Evolutionary conservation across 2,113 vertebrate species (phyloP), one percentile per base, ranked within the genome.

Genomic region (Eonycteris spelaea): DNA sequence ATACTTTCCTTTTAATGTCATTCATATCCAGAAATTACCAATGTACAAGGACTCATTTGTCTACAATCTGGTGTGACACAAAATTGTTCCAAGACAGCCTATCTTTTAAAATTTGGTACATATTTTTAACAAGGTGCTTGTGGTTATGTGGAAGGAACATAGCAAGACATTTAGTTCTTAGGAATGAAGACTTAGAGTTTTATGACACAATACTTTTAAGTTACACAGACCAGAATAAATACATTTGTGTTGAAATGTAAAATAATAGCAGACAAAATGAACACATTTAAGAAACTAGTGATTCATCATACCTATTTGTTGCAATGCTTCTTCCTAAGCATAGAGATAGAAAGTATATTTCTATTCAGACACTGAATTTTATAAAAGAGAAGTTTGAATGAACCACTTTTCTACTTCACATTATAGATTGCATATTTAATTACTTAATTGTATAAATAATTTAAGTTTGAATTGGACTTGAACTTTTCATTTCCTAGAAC

Each of bases 61-160:
- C 95, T 95, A 55, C 59, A 86, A 61, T 86, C 75, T 83, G 40
- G 67, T 86, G 35, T 95, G 70, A 95, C 95, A 96, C 82, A 61
- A 95, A 97, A 93, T 96, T 96, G 16, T 86, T 97, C 43, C 90
- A 87, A 84, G 55, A 83, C 40, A 93, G 91, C 2, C 96, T 95
- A 85, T 91, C 91, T 78, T 97, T 94, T 86, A 93, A 94, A 93
- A 96, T 95, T 94, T 93, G 70, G 74, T 63, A 93, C 30, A 53
- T 63, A 94, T 86, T 95, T 97, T 98, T 96, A 96, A 97, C 70
- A 97, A 97, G 89, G 70, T 74, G 53, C 21, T 93, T 90, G 53
- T 70, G 75, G 65, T 96, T 92, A 73, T 24, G 40, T n/a, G 71
- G n/a, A 95, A 84, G 43, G 67, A 91, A 95, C 26, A 94, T 9